Evolutionary conservation across 2,113 vertebrate species (phyloP), one percentile per base, ranked within the genome.

Genomic region (Stictonetta naevosa): DNA sequence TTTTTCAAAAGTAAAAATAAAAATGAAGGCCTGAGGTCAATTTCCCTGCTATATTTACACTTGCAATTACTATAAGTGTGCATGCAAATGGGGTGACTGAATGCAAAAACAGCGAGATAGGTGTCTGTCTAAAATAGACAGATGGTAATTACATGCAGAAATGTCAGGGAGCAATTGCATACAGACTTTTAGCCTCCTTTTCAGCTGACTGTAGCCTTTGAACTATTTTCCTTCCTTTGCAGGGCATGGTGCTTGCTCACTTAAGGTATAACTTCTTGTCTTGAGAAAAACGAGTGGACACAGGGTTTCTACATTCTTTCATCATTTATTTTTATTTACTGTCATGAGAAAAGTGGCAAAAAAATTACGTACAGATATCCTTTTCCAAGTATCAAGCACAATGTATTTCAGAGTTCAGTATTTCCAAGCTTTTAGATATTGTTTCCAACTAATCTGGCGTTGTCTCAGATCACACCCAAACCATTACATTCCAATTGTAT

Each of bases 141-240:
- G 69, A 46, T 76, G 77, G 53, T 76, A 95, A 96, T 91, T 94
- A 34, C 77, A 83, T 7, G n/a, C 62, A 73, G 86, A 94, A 94
- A 92, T 92, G 88, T 81, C 83, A 93, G 66, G 22, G 86, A 93
- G 69, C 66, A 86, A 89, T 89, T 91, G 81, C 2, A 0, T 40
- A 12, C 80, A 83, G 92, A 91, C 83, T 83, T 91, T 79, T 68
- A 92, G 66, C 92, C 74, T 86, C 66, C 31, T 26, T 93, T 96
- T 85, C 83, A 82, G 77, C 66, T 87, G 69, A 90, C 38, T 83
- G 94, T 87, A 92, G 48, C 81, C 86, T 96, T 84, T 92, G 80
- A 86, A 90, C 46, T 64, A 6, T 34, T 84, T 89, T 33, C 11
- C 19, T 46, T 71, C 64, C 75, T 67, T 44, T 46, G n/a, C 52